Base-by-base conservation (phyloP, 2,888 invertebrate species). In the Leptogaster cylindrica region DNA sequence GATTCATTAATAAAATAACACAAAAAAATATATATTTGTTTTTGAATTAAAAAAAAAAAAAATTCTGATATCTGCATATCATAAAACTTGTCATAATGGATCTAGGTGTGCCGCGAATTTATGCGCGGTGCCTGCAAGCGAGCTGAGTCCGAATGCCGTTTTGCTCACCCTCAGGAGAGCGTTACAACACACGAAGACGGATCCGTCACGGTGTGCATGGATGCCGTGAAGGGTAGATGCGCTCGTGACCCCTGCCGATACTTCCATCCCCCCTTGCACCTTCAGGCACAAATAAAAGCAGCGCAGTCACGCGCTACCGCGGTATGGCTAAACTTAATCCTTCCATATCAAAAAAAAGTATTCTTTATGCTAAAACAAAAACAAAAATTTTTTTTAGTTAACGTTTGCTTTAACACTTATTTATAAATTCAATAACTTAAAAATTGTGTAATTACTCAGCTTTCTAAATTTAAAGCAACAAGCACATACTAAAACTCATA, bases 201-300 rank as follows among this genome's bases (percentile, higher is more conserved):
- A 90, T 92, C 93, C 86, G 95, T 96, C 89, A 95, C 95, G 88
- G 95, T 96, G 89, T 97, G 97, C 94, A 96, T 96, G 95, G 96
- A 97, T 90, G 95, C 93, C 89, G 92, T 96, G 88, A 93, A 93
- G 90, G 93, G 94, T 88, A 92, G 94, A 90, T 96, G 96, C 91
- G 90, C 92, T 89, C 94, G 96, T 89, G 95, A 95, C 88, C 93
- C 94, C 89, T 97, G 97, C 93, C 94, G 95, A 90, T 96, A 96
- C 93, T 96, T 95, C 91, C 96, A 97, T 90, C 96, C 96, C 88
- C 96, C 96, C 89, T 91, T 95, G 90, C 96, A 97, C 93, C 95
- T 97, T 88, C 93, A 93, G 92, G 93, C 93, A 90, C 93, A 93
- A 92, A 93, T 95, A 91, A 94, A 94, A 93, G 88, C 91, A 88